A percentile compares a stretch with the other conserved stretches of the same genome.
These are phyloP conservation scores for Pampus argenteus DNA, from an alignment of 2,797 vertebrate species.

Conservation along the genomic window DNA sequence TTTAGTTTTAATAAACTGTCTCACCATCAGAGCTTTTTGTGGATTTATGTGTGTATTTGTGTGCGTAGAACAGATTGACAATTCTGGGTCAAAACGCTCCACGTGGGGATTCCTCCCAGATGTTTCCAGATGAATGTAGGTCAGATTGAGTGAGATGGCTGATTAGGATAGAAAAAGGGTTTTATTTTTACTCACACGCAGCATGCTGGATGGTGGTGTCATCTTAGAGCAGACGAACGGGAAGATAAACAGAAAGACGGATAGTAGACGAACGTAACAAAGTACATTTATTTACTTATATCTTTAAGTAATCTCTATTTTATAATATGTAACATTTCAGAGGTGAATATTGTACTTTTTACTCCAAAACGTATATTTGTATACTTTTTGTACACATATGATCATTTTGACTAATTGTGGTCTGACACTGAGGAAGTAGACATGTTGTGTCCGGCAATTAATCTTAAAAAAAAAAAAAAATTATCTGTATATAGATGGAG, in stretches of 20 bases:
- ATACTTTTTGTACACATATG: too few relatives aligned
- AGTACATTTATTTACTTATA: not conserved
- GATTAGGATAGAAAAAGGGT: conserved; percentile 24
- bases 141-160: conserved; percentile 49
- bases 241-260: not conserved
- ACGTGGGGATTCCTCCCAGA: conserved; percentile 63
- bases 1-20: conserved; percentile 9
- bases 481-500: too few relatives aligned
- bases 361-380: too few relatives aligned
- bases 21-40: conserved; percentile 20
- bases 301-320: not conserved
- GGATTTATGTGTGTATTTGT: conserved; percentile 6
- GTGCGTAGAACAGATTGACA: conserved; percentile 14
- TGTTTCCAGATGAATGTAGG: conserved; percentile 66
- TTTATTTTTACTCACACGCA: conserved; percentile 28
- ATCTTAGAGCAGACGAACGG: conserved; percentile 11
- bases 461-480: too few relatives aligned
- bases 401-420: too few relatives aligned
- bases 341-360: not conserved
- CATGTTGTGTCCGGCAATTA: too few relatives aligned
- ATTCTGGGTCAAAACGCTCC: conserved; percentile 59
- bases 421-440: too few relatives aligned
- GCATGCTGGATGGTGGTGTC: not conserved
- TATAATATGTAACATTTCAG: not conserved
- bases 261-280: not conserved